Conservation (phyloP, 2,113 vertebrate genomes). For the Orthochromis malagaraziensis region DNA sequence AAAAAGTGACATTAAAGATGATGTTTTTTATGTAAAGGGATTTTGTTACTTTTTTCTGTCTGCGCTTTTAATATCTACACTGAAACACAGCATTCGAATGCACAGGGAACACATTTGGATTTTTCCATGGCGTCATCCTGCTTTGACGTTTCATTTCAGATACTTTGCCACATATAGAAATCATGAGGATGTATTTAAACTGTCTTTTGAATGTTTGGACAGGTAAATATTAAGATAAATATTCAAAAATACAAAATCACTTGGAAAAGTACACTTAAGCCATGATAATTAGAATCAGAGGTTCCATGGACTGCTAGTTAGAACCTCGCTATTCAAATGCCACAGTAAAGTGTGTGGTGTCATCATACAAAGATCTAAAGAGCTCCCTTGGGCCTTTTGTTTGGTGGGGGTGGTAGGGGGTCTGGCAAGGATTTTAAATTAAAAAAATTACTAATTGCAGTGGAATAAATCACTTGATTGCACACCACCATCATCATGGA, state of each 20-base stretch:
- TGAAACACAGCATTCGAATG: not conserved
- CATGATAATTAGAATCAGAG: not conserved
- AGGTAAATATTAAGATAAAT: not conserved
- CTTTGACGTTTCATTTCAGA: not conserved
- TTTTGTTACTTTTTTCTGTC: not conserved
- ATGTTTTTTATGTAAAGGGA: not conserved
- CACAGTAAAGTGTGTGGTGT: not conserved
- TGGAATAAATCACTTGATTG: not conserved
- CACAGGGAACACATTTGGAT: not conserved
- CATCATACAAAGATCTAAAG: not conserved
- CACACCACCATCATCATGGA: not conserved
- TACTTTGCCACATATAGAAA: not conserved
- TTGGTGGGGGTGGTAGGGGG: not conserved
- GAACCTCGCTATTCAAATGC: not conserved
- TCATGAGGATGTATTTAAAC: not conserved
- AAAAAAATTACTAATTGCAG: not conserved
- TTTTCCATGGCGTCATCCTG: not conserved
- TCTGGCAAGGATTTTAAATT: not conserved
- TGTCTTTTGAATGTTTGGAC: not conserved
- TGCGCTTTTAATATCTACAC: not conserved
- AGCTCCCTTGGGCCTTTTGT: not conserved
- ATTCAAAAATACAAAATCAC: not conserved
- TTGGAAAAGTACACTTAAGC: not conserved
- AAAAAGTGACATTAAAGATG: not conserved
- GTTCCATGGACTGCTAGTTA: not conserved